Conservation (phyloP, 2,888 invertebrate species). For the Sarcophaga variegata region DNA sequence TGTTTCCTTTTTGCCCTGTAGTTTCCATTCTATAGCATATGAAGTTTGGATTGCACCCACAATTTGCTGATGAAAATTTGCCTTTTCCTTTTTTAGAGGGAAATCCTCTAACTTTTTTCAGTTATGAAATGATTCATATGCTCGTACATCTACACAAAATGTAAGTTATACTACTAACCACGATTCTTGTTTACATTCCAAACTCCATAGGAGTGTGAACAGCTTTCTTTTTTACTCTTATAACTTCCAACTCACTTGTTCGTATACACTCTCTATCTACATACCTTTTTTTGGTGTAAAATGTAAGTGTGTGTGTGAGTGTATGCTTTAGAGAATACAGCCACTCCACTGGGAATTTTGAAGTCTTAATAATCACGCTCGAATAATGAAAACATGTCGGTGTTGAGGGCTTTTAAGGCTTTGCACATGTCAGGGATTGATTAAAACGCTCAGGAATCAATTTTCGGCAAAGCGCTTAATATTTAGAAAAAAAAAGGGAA, state of each 20-base stretch:
- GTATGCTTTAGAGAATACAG: conserved; percentile 43
- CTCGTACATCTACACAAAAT: background rate
- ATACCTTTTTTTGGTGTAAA: background rate
- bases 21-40: no score
- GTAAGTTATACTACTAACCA: conserved; percentile 25
- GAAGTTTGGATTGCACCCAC: no score
- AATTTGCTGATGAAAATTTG: no score
- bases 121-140: background rate
- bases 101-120: background rate
- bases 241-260: background rate
- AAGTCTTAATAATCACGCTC: conserved; percentile 72
- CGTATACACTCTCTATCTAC: background rate
- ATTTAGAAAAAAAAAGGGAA: background rate
- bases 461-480: conserved; percentile 66
- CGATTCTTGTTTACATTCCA: conserved; percentile 50
- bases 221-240: conserved; percentile 38
- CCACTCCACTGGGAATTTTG: conserved; percentile 67
- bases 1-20: no score
- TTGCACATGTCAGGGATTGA: conserved; percentile 79
- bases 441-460: conserved; percentile 77
- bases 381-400: conserved; percentile 68
- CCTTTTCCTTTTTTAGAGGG: background rate
- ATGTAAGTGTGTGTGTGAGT: no score
- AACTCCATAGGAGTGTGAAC: conserved; percentile 35
- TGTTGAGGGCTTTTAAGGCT: conserved; percentile 63